Base-by-base conservation (phyloP, 2,113 vertebrate species). In the Thunnus thynnus region DNA sequence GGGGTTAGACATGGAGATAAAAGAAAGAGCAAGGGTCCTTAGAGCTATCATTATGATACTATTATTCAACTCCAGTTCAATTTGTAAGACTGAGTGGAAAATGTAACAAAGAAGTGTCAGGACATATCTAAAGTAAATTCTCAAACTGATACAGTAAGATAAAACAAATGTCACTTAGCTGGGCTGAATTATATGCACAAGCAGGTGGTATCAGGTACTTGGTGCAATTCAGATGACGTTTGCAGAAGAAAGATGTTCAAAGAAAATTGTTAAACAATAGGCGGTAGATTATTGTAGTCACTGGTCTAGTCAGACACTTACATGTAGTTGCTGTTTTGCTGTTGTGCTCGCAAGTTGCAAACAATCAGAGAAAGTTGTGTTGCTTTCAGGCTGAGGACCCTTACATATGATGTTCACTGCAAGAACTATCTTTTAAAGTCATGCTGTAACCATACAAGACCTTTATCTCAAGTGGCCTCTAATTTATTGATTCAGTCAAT, bases 281-380 rank as follows among this genome's bases (percentile, higher is more conserved):
- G 81, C 52, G 74, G 68, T 92, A 91, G 89, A 89, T 95, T 88
- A 88, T 94, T 83, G 67, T 96, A 96, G 96, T 95, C 95, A 94
- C 94, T 95, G 96, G 94, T 93, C 94, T 94, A 93, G 95, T 95
- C 95, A 94, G 97, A 96, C 97, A 96, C 95, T 94, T 96, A 94
- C 93, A 94, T 94, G 95, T 97, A 95, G 94, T 96, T 88, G 94
- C 94, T 94, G 95, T 96, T 95, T 92, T 87, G 90, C 93, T 94
- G 92, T 89, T 92, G 85, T 94, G 94, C 94, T 95, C 90, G 95
- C 96, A 95, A 89, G 92, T 92, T 92, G 85, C 84, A 81, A 93
- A 95, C 88, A 95, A 93, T 93, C 87, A 92, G 78, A 92, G 82
- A 86, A 87, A 86, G 84, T 90, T 58, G 58, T 88, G 83, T 78